Evolutionary conservation across 2,888 invertebrate genomes (phyloP).

Genomic region (Psococerastis gibbosa): DNA sequence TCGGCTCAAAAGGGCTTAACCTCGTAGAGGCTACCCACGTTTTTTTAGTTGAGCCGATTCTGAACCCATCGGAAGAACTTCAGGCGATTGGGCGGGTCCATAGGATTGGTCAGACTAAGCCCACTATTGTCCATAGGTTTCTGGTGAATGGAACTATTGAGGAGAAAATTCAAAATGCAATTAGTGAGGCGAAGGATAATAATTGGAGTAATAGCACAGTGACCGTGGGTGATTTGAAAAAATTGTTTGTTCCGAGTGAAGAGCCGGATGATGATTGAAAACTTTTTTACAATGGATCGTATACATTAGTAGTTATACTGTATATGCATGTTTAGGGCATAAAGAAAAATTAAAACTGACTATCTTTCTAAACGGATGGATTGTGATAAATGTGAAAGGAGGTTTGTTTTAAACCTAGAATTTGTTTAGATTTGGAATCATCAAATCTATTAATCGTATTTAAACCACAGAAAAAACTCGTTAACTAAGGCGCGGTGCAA

Average conservation of each 20-base stretch:
- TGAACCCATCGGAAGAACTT: conserved; percentile 50
- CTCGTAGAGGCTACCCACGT: conserved; percentile 61
- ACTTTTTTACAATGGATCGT: too few species aligned
- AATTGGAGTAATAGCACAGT: background rate
- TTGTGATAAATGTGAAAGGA: too few species aligned
- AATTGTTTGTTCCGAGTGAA: conserved; percentile 1
- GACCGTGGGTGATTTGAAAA: conserved; percentile 6
- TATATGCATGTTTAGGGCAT: too few species aligned
- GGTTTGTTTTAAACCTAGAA: too few species aligned
- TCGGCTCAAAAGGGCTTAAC: conserved; percentile 61
- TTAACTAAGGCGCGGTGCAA: too few species aligned
- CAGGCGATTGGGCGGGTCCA: conserved; percentile 64
- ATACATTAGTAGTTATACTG: too few species aligned
- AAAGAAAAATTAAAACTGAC: too few species aligned
- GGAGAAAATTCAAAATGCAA: conserved; percentile 38
- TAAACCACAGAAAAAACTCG: too few species aligned
- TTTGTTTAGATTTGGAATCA: too few species aligned
- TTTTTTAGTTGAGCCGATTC: conserved; percentile 50
- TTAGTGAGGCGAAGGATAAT: conserved; percentile 16
- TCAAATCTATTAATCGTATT: too few species aligned
- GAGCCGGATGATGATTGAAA: background rate
- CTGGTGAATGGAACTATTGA: conserved; percentile 48
- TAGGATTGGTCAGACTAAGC: conserved; percentile 57
- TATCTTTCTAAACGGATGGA: too few species aligned
- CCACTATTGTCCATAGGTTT: conserved; percentile 52